A percentile compares a stretch with the other conserved stretches of the same genome.
Evolutionary conservation across 2,888 invertebrate species (phyloP).

Genomic region (Lathronympha strigana): DNA sequence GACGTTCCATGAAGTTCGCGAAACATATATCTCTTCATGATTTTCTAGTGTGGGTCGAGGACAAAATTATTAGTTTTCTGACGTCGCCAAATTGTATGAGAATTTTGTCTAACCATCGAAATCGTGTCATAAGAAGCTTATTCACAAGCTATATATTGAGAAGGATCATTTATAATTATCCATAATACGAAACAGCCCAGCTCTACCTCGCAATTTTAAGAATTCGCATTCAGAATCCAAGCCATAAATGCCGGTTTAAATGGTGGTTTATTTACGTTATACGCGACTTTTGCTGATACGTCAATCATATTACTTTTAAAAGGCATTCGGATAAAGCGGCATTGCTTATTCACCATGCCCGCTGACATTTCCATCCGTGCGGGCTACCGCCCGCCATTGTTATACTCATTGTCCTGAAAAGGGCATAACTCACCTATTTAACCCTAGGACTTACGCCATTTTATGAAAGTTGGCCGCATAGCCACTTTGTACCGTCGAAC

Average conservation of each 20-base stretch:
- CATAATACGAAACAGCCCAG: background rate
- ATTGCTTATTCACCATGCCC: slow-evolving; percentile 24
- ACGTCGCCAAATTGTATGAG: too few relatives aligned
- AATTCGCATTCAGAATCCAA: background rate
- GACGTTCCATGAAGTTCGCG: too few relatives aligned
- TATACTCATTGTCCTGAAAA: background rate
- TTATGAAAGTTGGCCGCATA: background rate
- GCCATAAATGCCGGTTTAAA: background rate
- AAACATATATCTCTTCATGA: too few relatives aligned
- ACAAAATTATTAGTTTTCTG: too few relatives aligned
- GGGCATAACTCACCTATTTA: background rate
- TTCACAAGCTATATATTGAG: background rate
- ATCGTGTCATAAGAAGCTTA: too few relatives aligned
- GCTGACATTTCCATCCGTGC: slow-evolving; percentile 32
- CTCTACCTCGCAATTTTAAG: background rate
- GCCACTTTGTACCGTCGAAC: slow-evolving; percentile 24
- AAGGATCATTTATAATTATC: background rate
- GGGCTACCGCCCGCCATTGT: slow-evolving; percentile 18
- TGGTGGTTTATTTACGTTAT: slow-evolving; percentile 14
- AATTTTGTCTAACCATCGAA: too few relatives aligned
- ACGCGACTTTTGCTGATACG: slow-evolving; percentile 20
- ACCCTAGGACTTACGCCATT: background rate
- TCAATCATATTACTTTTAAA: slow-evolving; percentile 31
- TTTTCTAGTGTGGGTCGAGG: too few relatives aligned
- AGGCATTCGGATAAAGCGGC: slow-evolving; percentile 22